These are phyloP conservation scores for Andrena trimmerana DNA, from an alignment of 2,888 invertebrate genomes.

Conservation along the genomic window DNA sequence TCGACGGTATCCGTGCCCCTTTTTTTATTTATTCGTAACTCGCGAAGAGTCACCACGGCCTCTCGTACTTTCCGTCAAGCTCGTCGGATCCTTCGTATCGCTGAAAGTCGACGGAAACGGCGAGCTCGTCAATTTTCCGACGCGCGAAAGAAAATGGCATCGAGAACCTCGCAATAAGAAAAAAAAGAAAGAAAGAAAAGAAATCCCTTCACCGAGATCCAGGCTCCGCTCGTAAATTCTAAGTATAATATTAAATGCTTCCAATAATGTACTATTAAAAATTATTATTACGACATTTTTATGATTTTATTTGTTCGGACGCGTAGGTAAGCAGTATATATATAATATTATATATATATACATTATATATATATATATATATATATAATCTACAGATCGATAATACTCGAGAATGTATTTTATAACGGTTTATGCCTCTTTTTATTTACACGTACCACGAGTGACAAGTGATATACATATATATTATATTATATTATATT, in stretches of 20 bases:
- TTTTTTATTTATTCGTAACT: constrained; percentile 39
- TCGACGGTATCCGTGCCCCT: constrained; percentile 25
- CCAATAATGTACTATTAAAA: constrained; percentile 82
- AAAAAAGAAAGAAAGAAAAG: not conserved
- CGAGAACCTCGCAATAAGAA: constrained; percentile 69
- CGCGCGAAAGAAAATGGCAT: constrained; percentile 49
- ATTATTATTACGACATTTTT: constrained; percentile 77
- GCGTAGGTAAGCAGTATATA: constrained; percentile 76
- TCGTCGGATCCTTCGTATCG: constrained; percentile 22
- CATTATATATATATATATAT: constrained; percentile 57
- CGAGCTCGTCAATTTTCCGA: constrained; percentile 17
- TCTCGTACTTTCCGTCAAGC: constrained; percentile 51
- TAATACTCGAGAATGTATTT: constrained; percentile 85
- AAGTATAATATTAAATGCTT: constrained; percentile 84
- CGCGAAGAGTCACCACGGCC: constrained; percentile 39
- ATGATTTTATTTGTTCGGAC: constrained; percentile 81
- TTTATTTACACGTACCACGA: constrained; percentile 84
- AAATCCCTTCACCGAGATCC: constrained; percentile 72
- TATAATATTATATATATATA: constrained; percentile 23
- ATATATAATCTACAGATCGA: constrained; percentile 76
- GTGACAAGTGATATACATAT: constrained; percentile 83
- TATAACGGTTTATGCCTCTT: constrained; percentile 85
- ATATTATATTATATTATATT: constrained; percentile 66
- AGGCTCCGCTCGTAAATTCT: constrained; percentile 71
- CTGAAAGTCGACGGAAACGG: constrained; percentile 12